Evolutionary conservation across 2,113 vertebrate species (phyloP).

Genomic region (Alethe castanea): DNA sequence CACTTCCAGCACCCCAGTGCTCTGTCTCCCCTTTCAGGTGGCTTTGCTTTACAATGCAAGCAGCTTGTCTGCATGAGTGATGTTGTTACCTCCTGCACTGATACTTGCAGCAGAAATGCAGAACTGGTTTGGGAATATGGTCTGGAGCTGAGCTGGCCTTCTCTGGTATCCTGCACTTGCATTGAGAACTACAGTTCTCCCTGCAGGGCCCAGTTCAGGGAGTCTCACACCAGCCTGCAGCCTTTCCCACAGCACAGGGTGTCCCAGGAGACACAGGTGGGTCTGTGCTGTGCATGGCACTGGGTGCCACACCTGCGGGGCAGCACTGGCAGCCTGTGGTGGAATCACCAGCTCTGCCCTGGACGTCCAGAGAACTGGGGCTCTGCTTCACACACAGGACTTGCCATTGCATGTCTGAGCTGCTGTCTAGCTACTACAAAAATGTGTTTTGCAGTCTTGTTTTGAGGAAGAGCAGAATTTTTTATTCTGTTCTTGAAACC

Average conservation of each 20-base stretch:
- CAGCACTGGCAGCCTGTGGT: neutral
- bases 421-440: neutral
- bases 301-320: neutral
- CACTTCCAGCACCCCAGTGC: accelerated
- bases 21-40: neutral
- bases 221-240: neutral
- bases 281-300: neutral
- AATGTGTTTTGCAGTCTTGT: neutral
- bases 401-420: neutral
- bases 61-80: neutral
- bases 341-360: neutral
- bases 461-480: neutral
- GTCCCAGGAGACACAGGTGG: neutral
- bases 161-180: neutral
- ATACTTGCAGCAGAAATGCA: neutral
- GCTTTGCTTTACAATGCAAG: neutral
- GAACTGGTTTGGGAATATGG: neutral
- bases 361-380: neutral
- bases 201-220: neutral
- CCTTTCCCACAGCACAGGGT: accelerated
- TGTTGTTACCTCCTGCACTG: neutral
- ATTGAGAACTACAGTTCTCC: neutral
- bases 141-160: neutral
- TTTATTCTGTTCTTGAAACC: neutral
- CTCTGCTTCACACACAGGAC: neutral